Base-by-base conservation (phyloP, 2,113 vertebrate species). In the Mobula birostris region DNA sequence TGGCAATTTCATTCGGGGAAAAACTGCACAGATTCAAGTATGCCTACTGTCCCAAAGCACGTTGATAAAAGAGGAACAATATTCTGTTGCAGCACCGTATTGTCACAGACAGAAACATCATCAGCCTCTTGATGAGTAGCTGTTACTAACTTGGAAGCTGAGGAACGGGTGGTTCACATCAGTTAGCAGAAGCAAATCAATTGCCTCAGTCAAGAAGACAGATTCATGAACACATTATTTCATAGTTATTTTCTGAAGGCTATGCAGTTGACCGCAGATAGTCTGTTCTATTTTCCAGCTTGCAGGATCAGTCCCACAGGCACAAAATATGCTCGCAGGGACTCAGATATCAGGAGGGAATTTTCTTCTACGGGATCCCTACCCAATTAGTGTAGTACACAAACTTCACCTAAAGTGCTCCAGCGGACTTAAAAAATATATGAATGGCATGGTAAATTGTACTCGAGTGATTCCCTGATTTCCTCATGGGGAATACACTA, bases 401-500 rank as follows among this genome's bases (percentile, higher is more conserved):
- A 66, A 66, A 32, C 29, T 32, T 90, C 61, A 66, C 85, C 61
- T 90, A 90, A 90, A 66, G n/a, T 90, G 61, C 85, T 90, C 61
- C 32, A 21, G 15, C 5, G 32, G 29, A 32, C 85, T 88, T 66
- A 36, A 90, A 90, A 63, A 32, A n/a, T 66, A 66, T 66, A 12
- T 90, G 85, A 90, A 19, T 66, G 61, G 85, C 61, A 66, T 68
- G 61, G n/a, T 66, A 66, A 68, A 66, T 61, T 66, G n/a, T 90
- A 90, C 29, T 19, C n/a, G 15, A 17, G 61, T 32, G n/a, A 90
- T 66, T 90, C 61, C 61, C 85, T 90, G 85, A 90, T 90, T 90
- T 90, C 32, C 61, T 90, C 61, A 32, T 90, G 85, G n/a, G 29
- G 61, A 90, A 68, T 90, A 32, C 61, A 90, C 85, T 90, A 66